phyloP scores from a whole-genome alignment of 2,888 invertebrate species.

The Eupelmus urozonus region DNA sequence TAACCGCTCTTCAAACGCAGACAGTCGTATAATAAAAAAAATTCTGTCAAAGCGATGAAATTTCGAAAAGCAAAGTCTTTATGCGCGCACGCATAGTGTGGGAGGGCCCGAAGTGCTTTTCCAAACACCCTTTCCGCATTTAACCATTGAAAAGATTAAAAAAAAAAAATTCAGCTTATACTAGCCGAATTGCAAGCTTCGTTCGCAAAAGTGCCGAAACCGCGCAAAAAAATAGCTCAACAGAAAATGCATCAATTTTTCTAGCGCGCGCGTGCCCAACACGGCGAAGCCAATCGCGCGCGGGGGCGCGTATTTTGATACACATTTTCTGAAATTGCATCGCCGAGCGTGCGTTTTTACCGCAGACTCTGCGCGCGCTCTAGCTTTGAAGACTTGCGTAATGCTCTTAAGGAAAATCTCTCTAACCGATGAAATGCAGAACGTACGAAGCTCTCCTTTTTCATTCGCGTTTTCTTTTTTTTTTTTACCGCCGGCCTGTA shows the following conservation, averaged over 20 bases:
- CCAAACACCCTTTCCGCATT: no score
- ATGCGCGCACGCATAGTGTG: no score
- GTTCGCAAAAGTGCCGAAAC: no score
- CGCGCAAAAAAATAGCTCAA: background rate
- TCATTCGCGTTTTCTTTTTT: background rate
- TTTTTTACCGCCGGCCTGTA: background rate
- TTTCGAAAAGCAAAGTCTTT: no score
- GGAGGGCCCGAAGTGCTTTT: no score
- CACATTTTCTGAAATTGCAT: slow-evolving; percentile 42
- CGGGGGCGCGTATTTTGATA: slow-evolving; percentile 20
- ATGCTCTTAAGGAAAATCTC: slow-evolving; percentile 43
- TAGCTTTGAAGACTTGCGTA: slow-evolving; percentile 39
- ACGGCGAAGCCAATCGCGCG: slow-evolving; percentile 16
- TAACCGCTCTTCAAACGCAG: no score
- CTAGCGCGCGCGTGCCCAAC: background rate
- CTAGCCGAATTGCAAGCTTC: no score
- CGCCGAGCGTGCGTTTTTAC: slow-evolving; percentile 21
- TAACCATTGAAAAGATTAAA: no score
- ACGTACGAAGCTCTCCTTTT: background rate
- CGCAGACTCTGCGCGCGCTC: slow-evolving; percentile 1
- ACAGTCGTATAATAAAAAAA: no score
- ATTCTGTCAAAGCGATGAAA: no score
- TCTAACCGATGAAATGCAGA: slow-evolving; percentile 30
- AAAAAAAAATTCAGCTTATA: background rate
- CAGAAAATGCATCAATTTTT: background rate